phyloP scores from a whole-genome alignment of 2,888 invertebrate genomes.

The Cheiracanthium punctorium region DNA sequence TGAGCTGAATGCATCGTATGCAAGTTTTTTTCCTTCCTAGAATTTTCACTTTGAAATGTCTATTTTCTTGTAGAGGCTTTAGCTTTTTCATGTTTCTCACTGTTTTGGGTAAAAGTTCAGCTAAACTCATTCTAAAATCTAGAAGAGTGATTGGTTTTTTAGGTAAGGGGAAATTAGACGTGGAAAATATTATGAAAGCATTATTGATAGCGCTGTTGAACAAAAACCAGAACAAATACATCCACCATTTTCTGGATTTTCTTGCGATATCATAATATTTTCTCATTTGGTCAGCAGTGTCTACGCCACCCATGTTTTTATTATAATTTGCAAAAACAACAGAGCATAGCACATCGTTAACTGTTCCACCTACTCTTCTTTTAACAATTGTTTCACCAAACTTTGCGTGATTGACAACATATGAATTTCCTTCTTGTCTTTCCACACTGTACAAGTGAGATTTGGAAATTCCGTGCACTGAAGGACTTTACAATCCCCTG shows the following conservation, averaged over 20 bases:
- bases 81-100: too few relatives aligned
- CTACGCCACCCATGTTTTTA: constrained; percentile 1
- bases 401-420: too few relatives aligned
- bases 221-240: background rate
- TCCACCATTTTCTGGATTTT: constrained; percentile 24
- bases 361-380: background rate
- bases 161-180: too few relatives aligned
- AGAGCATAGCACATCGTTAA: background rate
- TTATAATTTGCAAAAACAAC: background rate
- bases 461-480: background rate
- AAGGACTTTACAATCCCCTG: background rate
- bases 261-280: constrained; percentile 14
- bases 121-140: too few relatives aligned
- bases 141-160: too few relatives aligned
- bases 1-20: too few relatives aligned
- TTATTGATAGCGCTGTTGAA: background rate
- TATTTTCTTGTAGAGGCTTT: too few relatives aligned
- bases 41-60: too few relatives aligned
- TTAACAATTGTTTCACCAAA: too few relatives aligned
- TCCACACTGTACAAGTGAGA: background rate
- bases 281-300: background rate
- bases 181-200: background rate
- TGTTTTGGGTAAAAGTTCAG: too few relatives aligned
- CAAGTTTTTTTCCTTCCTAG: too few relatives aligned
- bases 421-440: background rate